phyloP scores from a whole-genome alignment of 2,113 vertebrate genomes.

The Pampusana beccarii region DNA sequence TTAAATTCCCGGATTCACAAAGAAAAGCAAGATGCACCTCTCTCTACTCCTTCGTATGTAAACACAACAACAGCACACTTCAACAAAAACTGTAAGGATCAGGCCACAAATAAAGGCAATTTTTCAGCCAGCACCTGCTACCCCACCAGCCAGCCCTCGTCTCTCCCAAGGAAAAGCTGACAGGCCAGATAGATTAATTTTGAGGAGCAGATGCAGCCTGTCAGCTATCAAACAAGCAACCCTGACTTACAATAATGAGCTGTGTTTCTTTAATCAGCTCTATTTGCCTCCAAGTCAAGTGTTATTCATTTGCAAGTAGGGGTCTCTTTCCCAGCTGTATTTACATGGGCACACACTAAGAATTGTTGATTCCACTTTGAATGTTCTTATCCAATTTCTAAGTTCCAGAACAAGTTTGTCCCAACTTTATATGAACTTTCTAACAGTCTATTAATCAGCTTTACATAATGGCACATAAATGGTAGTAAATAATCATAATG shows the following conservation, averaged over 20 bases:
- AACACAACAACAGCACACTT: not conserved
- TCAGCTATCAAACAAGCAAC: conserved; percentile 14
- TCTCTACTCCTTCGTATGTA: not conserved
- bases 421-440: not conserved
- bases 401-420: not conserved
- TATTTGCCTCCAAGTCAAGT: conserved; percentile 8
- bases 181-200: conserved; percentile 17
- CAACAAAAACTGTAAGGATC: not conserved
- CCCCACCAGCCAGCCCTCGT: not conserved
- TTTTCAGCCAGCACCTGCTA: conserved; percentile 47
- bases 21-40: not conserved
- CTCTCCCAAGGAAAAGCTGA: not conserved
- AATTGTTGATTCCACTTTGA: not conserved
- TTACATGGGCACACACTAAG: not conserved
- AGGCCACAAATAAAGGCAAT: not conserved
- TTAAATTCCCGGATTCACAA: not conserved
- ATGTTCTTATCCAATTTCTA: not conserved
- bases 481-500: not conserved
- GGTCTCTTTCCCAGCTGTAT: conserved; percentile 41
- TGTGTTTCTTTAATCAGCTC: conserved; percentile 29
- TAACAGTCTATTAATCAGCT: not conserved
- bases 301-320: not conserved
- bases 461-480: not conserved
- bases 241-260: conserved; percentile 6
- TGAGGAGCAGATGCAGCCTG: conserved; percentile 48